Evolutionary conservation across 1,140 invertebrate genomes (phyloP), one percentile per base, ranked within the genome.

Genomic region (Eueides isabella): DNA sequence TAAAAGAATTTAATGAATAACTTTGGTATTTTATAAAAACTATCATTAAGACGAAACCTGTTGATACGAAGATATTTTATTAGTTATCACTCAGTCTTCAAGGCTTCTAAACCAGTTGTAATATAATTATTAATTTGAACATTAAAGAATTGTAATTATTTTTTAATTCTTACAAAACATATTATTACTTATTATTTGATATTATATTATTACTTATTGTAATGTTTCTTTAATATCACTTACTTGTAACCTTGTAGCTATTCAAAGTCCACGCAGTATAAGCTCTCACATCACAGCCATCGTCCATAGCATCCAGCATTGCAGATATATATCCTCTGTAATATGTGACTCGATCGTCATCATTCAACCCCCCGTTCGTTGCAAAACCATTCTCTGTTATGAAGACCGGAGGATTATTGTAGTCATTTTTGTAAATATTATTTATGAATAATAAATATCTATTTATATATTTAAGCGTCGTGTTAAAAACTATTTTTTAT

Each of bases 211-310:
- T n/a, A n/a, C n/a, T n/a, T n/a, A n/a, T n/a, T n/a, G n/a, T n/a
- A n/a, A n/a, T n/a, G n/a, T n/a, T n/a, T n/a, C n/a, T n/a, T n/a
- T 3, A 35, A 3, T 35, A 35, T 14, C 7, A 55, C 93, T 94
- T 89, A 96, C 92, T 79, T 91, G 74, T 94, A 82, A 55, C 93
- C 94, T 12, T 81, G 80, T n/a, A 86, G 77, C 95, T 95, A 96
- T 86, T 96, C 95, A 78, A 96, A 95, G 78, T 94, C 96, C 95
- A 96, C 3, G 92, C 92, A 26, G 94, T 94, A 79, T 96, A 96
- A 0, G 89, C 94, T 41, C 69, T 75, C 1, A 94, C 62, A 71
- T 93, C 85, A 30, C 80, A 86, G 4, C 84, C 87, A 2, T 92
- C 86, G 0, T 84, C 83, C 6, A 92, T 85, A 6, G 91, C 88